A percentile compares a stretch with the other conserved stretches of the same genome.
Evolutionary conservation across 2,797 vertebrate genomes (phyloP).

Genomic region (Anniella stebbinsi): DNA sequence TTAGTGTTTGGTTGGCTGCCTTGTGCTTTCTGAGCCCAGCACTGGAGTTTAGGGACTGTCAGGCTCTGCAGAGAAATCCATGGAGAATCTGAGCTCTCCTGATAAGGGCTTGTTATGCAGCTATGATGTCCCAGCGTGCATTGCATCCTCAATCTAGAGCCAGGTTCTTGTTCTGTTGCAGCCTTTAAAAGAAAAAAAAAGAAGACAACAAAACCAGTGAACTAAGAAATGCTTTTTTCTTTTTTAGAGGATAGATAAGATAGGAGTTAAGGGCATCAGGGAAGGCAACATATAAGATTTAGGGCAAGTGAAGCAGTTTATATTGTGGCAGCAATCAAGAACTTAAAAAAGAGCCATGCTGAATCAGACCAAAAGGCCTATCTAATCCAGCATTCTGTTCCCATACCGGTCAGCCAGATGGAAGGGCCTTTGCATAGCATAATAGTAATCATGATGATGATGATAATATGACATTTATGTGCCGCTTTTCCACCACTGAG

Average conservation of each 20-base stretch:
- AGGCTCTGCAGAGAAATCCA: slow-evolving; percentile 23
- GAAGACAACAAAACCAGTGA: neutral
- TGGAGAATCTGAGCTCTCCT: slow-evolving; percentile 2
- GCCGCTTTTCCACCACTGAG: neutral
- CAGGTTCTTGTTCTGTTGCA: neutral
- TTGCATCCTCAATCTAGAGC: neutral
- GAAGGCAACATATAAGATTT: neutral
- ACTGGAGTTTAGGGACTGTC: neutral
- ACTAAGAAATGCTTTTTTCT: neutral
- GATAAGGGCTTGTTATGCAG: neutral
- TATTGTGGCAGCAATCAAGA: neutral
- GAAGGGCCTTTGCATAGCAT: neutral
- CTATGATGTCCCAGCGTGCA: neutral
- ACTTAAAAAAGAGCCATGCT: no score
- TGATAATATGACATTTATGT: neutral
- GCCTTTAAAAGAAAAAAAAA: neutral
- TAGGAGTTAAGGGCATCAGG: neutral
- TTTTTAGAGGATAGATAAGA: neutral
- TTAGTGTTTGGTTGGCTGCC: neutral
- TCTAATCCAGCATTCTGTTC: neutral
- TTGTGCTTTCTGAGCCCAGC: slow-evolving; percentile 26
- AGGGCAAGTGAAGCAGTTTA: neutral
- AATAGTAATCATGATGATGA: no score
- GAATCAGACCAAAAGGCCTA: no score
- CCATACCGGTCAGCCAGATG: neutral